Base-by-base conservation (phyloP, 2,113 vertebrate species). In the Fregata magnificens region DNA sequence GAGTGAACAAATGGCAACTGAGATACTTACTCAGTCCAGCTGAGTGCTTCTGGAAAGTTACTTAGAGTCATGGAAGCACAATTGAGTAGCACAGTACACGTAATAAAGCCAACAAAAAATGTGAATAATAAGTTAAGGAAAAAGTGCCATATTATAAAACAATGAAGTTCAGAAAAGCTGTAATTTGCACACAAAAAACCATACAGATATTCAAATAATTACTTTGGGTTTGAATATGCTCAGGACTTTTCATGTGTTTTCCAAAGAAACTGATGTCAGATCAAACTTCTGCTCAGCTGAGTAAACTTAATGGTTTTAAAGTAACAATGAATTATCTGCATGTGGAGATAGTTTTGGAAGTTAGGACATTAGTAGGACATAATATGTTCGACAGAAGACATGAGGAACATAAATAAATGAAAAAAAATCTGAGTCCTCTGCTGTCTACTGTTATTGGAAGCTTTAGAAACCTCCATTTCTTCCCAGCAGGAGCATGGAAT, bases 101-200 rank as follows among this genome's bases (percentile, higher is more conserved):
- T 99, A 93, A 99, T 99, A 97, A 99, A 99, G 55, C 98, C 34
- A 93, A 98, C 98, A 98, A 99, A 99, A 79, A 99, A 98, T 14
- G 99, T 99, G 92, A 56, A 82, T 16, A 63, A 22, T 11, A n/a
- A 44, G 98, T 99, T 98, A 99, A 99, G 99, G 98, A 96, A 96
- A 97, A 91, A 31, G 7, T 1, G 2, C 22, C 65, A 1, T 6
- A n/a, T 38, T 73, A 29, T 38, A 45, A 63, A 92, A 52, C 11
- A 82, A 13, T 14, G 1, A 76, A 19, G 5, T 40, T 90, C 26
- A 83, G 34, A 36, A 65, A 56, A 93, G 24, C 20, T 65, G 12
- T 74, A 42, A 71, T 95, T 76, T 85, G n/a, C 52, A 90, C 32
- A 38, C 7, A 55, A 58, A 36, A 71, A n/a, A 7, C 10, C 44